A percentile compares a stretch with the other conserved stretches of the same genome.
These are phyloP conservation scores for Epinephelus moara DNA, from an alignment of 2,113 vertebrate species.

Conservation along the genomic window DNA sequence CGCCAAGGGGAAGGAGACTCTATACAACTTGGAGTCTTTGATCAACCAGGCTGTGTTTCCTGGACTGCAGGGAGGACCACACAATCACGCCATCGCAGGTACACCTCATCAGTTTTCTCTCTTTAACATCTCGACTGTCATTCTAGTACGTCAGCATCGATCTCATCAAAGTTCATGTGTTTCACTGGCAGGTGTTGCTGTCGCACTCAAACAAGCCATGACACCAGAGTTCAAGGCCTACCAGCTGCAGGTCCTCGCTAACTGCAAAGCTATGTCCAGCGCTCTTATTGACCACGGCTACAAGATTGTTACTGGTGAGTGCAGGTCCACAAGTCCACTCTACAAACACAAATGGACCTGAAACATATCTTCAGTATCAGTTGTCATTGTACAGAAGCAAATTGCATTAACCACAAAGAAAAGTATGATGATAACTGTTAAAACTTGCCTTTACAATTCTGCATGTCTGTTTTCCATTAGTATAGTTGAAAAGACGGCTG, in stretches of 20 bases:
- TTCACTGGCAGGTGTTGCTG: constrained; percentile 89
- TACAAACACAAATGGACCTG: not conserved
- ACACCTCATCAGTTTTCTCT: not conserved
- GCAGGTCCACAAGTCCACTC: no score
- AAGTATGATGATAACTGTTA: not conserved
- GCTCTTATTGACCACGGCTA: constrained; percentile 89
- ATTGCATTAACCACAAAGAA: no score
- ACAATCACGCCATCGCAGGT: constrained; percentile 99
- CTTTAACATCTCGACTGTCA: not conserved
- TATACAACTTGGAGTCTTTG: constrained; percentile 92
- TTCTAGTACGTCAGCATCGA: not conserved
- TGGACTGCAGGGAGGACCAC: constrained; percentile 96
- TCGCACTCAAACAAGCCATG: constrained; percentile 93
- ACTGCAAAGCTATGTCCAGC: constrained; percentile 87
- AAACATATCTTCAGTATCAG: not conserved
- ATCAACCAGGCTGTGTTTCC: constrained; percentile 98
- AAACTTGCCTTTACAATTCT: not conserved
- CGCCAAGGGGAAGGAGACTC: constrained; percentile 91
- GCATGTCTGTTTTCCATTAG: not conserved
- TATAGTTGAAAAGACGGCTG: not conserved
- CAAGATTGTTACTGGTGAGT: constrained; percentile 91
- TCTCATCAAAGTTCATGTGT: not conserved
- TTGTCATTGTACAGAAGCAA: not conserved
- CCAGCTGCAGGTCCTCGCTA: constrained; percentile 91
- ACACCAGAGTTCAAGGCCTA: constrained; percentile 93